Evolutionary conservation across 1,140 invertebrate genomes (phyloP).

Genomic region (Eupristina koningsbergeri): DNA sequence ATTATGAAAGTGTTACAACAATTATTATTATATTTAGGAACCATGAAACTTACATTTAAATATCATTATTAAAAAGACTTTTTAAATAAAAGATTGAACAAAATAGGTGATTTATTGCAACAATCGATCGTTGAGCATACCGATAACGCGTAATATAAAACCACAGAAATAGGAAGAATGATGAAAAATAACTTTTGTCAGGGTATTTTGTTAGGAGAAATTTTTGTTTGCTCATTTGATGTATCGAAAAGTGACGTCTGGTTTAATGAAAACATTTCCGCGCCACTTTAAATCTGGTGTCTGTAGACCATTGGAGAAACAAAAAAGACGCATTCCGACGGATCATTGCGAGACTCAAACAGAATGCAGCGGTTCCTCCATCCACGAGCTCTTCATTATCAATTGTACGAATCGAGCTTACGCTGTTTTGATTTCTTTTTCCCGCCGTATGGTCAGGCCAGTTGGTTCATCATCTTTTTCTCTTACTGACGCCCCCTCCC

Average conservation of each 20-base stretch:
- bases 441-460: background rate
- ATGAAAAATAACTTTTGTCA: no score
- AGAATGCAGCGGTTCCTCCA: background rate
- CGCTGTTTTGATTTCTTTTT: slow-evolving; percentile 10
- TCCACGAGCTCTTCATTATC: slow-evolving; percentile 36
- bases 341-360: background rate
- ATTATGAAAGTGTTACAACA: no score
- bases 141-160: no score
- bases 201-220: background rate
- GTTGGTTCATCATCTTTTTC: background rate
- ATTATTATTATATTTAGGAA: no score
- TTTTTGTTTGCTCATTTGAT: background rate
- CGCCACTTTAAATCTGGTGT: background rate
- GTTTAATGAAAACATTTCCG: background rate
- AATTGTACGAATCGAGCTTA: background rate
- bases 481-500: background rate
- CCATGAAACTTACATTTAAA: no score
- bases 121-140: no score
- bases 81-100: no score
- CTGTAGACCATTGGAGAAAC: background rate
- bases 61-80: no score
- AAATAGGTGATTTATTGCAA: no score
- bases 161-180: no score
- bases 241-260: background rate
- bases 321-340: slow-evolving; percentile 24